Evolutionary conservation across 2,797 vertebrate species (phyloP).

Genomic region (Cryptoprocta ferox): DNA sequence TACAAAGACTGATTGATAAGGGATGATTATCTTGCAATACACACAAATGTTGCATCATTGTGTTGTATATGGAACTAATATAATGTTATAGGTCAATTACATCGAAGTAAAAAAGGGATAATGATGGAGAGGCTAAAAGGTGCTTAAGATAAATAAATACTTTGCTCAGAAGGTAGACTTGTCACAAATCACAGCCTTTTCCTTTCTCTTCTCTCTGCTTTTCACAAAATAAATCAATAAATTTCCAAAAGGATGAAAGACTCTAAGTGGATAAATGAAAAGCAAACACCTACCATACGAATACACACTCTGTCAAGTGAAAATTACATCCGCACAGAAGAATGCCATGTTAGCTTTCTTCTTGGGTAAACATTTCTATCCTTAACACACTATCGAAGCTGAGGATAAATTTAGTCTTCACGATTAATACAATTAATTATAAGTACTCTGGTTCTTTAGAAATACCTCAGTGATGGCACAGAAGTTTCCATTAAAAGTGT

Average conservation of each 20-base stretch:
- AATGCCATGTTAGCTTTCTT: constrained; percentile 60
- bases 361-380: constrained; percentile 68
- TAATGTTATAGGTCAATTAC: neutral
- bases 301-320: constrained; percentile 51
- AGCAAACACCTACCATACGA: constrained; percentile 68
- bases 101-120: neutral
- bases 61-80: neutral
- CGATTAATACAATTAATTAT: constrained; percentile 67
- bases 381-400: constrained; percentile 50
- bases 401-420: constrained; percentile 49
- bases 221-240: constrained; percentile 73
- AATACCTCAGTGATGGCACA: neutral
- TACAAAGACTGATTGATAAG: neutral
- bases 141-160: neutral
- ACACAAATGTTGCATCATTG: neutral
- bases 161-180: neutral
- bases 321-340: constrained; percentile 64
- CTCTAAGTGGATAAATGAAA: constrained; percentile 72
- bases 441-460: constrained; percentile 38
- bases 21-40: neutral
- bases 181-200: neutral
- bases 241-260: constrained; percentile 72
- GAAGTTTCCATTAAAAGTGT: constrained; percentile 15
- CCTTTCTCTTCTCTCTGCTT: constrained; percentile 51
- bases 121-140: neutral